Conservation (phyloP, 53 echinoderm and acorn worm genomes). For the Antedon mediterranea region DNA sequence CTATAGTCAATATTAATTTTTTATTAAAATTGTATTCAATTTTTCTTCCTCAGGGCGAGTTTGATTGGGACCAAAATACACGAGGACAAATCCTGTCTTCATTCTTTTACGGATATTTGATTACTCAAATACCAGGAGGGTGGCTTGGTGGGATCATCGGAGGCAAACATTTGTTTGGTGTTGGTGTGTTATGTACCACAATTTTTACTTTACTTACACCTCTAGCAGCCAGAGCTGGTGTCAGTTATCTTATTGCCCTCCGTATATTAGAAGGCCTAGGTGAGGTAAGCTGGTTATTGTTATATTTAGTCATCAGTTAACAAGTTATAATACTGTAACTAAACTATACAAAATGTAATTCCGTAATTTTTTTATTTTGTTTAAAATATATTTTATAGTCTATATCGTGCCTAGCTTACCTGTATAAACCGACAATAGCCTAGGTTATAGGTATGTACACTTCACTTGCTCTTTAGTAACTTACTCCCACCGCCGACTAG, state of each 20-base stretch:
- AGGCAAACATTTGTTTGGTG: slow-evolving; percentile 64
- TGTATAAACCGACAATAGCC: too few relatives aligned
- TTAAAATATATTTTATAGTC: too few relatives aligned
- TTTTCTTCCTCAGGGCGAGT: slow-evolving; percentile 30
- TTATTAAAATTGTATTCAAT: background rate
- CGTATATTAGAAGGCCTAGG: slow-evolving; percentile 72
- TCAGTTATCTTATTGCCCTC: slow-evolving; percentile 43
- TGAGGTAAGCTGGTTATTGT: slow-evolving; percentile 51
- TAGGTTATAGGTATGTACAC: too few relatives aligned
- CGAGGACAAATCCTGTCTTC: slow-evolving; percentile 68
- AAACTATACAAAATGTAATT: too few relatives aligned
- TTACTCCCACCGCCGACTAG: too few relatives aligned
- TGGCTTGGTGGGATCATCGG: slow-evolving; percentile 42
- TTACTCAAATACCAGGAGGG: slow-evolving; percentile 87
- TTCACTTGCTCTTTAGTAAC: too few relatives aligned
- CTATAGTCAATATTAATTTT: background rate
- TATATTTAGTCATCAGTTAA: too few relatives aligned
- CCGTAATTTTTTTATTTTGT: too few relatives aligned
- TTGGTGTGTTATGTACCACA: slow-evolving; percentile 62
- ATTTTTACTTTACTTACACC: slow-evolving; percentile 74
- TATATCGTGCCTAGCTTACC: too few relatives aligned
- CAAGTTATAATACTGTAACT: too few relatives aligned
- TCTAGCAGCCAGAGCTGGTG: slow-evolving; percentile 37
- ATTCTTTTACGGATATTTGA: slow-evolving; percentile 90
- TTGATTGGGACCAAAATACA: slow-evolving; percentile 57